Evolutionary conservation across 1,140 invertebrate genomes (phyloP).

Genomic region (Ooceraea biroi): DNA sequence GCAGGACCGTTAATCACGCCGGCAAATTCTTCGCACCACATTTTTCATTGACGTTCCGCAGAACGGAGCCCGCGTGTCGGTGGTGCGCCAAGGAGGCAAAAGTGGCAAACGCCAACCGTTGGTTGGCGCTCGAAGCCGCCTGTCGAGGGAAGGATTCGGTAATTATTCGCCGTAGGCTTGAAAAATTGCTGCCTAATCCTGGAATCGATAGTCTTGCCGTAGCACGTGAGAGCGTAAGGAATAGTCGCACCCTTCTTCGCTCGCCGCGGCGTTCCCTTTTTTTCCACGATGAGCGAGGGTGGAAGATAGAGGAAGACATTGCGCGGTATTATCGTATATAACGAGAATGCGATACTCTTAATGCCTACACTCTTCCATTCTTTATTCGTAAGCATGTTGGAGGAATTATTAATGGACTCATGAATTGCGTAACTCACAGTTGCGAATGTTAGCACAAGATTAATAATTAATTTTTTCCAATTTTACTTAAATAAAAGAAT

Average conservation of each 20-base stretch:
- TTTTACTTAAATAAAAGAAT: neutral
- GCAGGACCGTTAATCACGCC: slow-evolving; percentile 65
- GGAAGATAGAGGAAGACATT: slow-evolving; percentile 31
- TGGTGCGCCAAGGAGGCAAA: slow-evolving; percentile 60
- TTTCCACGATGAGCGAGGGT: slow-evolving; percentile 51
- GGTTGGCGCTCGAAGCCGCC: slow-evolving; percentile 65
- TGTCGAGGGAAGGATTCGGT: slow-evolving; percentile 77
- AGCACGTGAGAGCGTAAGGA: slow-evolving; percentile 71
- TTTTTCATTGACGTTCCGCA: slow-evolving; percentile 63
- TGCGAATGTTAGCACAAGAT: neutral
- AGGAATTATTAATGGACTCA: slow-evolving; percentile 8
- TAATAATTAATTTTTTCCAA: neutral
- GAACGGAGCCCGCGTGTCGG: slow-evolving; percentile 64
- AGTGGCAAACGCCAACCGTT: slow-evolving; percentile 53
- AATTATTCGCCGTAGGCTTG: slow-evolving; percentile 84
- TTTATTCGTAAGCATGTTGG: neutral
- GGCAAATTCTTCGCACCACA: slow-evolving; percentile 59
- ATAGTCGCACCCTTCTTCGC: slow-evolving; percentile 59
- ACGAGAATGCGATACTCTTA: neutral
- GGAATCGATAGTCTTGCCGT: slow-evolving; percentile 78
- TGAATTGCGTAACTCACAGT: neutral
- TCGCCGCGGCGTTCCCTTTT: slow-evolving; percentile 67
- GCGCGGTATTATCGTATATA: slow-evolving; percentile 31
- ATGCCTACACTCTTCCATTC: slow-evolving; percentile 20
- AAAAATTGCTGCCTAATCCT: slow-evolving; percentile 85